Evolutionary conservation across 2,113 vertebrate species (phyloP), one percentile per base, ranked within the genome.

Genomic region (Excalfactoria chinensis): DNA sequence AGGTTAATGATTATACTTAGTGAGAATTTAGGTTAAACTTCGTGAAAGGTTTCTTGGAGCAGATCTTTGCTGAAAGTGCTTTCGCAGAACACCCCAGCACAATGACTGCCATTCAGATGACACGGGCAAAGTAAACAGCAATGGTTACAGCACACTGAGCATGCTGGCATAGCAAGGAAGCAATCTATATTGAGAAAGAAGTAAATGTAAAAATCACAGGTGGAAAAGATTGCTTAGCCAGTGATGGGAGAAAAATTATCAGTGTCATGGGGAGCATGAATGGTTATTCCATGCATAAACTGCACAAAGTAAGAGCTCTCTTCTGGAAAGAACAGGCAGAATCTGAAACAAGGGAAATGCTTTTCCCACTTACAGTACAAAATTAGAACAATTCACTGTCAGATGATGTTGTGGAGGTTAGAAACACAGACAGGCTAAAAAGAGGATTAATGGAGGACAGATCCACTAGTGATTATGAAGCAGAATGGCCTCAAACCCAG

Each of bases 1-100:
- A 95, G 34, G 66, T 86, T 83, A 93, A 91, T 48, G 10, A 93
- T 89, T 80, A 80, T 28, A 28, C 72, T 92, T 71, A 77, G 34
- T 34, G 67, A 35, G 49, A 84, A 93, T 32, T 40, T 62, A 68
- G 41, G 71, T 89, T 89, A 70, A 91, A 76, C 60, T 92, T 69
- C 19, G 48, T 37, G 17, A 63, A 62, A 71, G 32, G 59, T 48
- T 92, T 66, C 82, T 70, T 62, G 56, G 51, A 53, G 64, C 25
- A 78, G 87, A 77, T 23, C 46, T 63, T 86, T 82, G 32, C 62
- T 72, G 62, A 3, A 80, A 73, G 30, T 19, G 68, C 63, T 92
- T 87, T 82, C 7, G 1, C 6, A 73, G 67, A 88, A 72, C 43
- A 83, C 8, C 34, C 19, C 32, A 70, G 43, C 63, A 84, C 59